Evolutionary conservation across 2,797 vertebrate genomes (phyloP), one percentile per base, ranked within the genome.

Genomic region (Poecilia picta): DNA sequence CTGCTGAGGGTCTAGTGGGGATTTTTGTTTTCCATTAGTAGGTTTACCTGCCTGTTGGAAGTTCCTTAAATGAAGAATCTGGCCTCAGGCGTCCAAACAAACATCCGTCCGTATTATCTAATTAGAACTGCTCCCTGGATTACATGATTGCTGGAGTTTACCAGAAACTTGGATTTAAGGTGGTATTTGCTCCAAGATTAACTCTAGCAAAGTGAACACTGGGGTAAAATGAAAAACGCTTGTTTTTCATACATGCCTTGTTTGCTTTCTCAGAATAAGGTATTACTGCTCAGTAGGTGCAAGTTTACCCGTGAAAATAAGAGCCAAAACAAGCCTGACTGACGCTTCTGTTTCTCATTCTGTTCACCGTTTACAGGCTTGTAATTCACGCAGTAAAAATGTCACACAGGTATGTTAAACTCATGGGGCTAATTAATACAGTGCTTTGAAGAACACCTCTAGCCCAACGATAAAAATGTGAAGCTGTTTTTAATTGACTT

Each of bases 341-440:
- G 62, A 73, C 7, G 74, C 88, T 81, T 83, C 89, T 89, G 90
- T 73, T 91, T 75, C 73, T 87, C 79, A 74, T 92, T 53, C 89
- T 75, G 39, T 79, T 75, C 73, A 57, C 46, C 64, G 53, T 90
- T 92, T 92, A 93, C 81, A 88, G 83, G 90, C 90, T 86, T 93
- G 92, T 92, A 91, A 91, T 83, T 90, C 91, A 92, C 72, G 78
- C 81, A 12, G 85, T 94, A 90, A 94, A 94, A 85, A 74, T 87
- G 89, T 91, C 82, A n/a, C 85, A 77, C 53, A 73, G 75, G 86
- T 89, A 80, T 74, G 78, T 91, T 86, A 77, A 90, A 88, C 88
- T 82, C 83, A 66, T 74, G 83, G 72, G 82, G 79, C 77, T 88
- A 88, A 93, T 94, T 87, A 93, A 92, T 92, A 83, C 59, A 87